phyloP scores from a whole-genome alignment of 2,797 vertebrate genomes.

The Pangasius mekongensis region DNA sequence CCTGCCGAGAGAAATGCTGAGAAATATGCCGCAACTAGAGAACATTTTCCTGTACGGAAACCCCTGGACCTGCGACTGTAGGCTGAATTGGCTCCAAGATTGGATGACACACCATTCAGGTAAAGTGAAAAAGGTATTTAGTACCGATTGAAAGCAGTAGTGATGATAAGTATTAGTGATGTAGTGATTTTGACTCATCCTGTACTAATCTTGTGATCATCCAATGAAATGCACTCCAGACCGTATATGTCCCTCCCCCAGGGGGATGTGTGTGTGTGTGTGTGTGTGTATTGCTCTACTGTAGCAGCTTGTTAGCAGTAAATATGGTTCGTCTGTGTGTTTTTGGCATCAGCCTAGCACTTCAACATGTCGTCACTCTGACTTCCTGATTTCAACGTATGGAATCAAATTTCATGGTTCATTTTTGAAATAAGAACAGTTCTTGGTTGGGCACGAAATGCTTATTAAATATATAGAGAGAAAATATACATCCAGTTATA shows the following conservation, averaged over 20 bases:
- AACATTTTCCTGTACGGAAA: conserved; percentile 86
- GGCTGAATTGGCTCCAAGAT: conserved; percentile 80
- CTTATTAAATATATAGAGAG: background rate
- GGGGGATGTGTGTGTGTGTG: background rate
- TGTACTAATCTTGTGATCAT: background rate
- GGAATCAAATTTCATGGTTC: background rate
- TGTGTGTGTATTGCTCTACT: background rate
- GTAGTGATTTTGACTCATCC: background rate
- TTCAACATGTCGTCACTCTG: background rate
- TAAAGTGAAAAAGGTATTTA: conserved; percentile 58
- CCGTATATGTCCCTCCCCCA: background rate
- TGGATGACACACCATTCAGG: conserved; percentile 83
- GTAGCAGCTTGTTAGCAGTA: background rate
- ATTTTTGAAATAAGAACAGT: background rate
- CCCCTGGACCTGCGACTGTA: conserved; percentile 90
- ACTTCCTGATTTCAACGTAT: background rate
- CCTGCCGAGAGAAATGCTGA: conserved; percentile 76
- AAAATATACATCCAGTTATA: background rate
- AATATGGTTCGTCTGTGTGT: background rate
- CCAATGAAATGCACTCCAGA: background rate
- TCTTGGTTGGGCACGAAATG: background rate
- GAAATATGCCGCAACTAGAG: conserved; percentile 83
- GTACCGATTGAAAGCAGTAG: background rate
- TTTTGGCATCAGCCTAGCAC: background rate
- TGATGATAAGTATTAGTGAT: too few species aligned